phyloP scores from a whole-genome alignment of 1,140 invertebrate genomes.

The Anthonomus grandis region DNA sequence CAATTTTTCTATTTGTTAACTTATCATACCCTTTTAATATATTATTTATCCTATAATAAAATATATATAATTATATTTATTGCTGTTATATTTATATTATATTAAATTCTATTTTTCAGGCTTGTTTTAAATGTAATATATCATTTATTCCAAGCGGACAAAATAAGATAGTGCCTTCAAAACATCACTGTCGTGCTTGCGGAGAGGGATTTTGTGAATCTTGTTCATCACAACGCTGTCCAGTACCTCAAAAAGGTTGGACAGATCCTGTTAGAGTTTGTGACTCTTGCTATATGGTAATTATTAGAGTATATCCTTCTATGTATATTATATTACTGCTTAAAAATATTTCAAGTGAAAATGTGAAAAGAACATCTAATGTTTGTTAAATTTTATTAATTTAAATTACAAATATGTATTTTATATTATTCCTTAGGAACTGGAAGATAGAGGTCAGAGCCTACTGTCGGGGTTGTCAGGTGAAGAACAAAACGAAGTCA shows the following conservation, averaged over 20 bases:
- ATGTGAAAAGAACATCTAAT: too few species aligned
- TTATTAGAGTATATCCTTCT: too few species aligned
- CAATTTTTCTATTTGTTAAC: too few species aligned
- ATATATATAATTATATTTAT: too few species aligned
- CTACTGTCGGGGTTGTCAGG: slow-evolving; percentile 5
- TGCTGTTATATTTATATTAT: too few species aligned
- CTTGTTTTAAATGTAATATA: slow-evolving; percentile 64
- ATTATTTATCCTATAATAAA: too few species aligned
- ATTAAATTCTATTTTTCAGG: slow-evolving; percentile 44
- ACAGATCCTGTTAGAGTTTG: slow-evolving; percentile 62
- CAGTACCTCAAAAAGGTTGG: slow-evolving; percentile 67
- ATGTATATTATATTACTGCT: too few species aligned
- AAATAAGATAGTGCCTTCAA: slow-evolving; percentile 40
- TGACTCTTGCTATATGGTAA: slow-evolving; percentile 56
- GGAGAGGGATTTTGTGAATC: slow-evolving; percentile 69
- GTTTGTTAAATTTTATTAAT: too few species aligned
- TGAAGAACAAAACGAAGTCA: slow-evolving; percentile 49
- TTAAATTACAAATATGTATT: too few species aligned
- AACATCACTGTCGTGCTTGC: slow-evolving; percentile 79
- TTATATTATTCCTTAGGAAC: slow-evolving; percentile 11
- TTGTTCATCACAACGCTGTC: slow-evolving; percentile 59
- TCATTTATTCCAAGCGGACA: slow-evolving; percentile 52
- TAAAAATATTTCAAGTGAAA: too few species aligned
- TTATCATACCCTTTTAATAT: too few species aligned
- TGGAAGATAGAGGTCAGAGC: slow-evolving; percentile 18